Base-by-base conservation (phyloP, 2,888 invertebrate genomes). In the Nycteola revayana region DNA sequence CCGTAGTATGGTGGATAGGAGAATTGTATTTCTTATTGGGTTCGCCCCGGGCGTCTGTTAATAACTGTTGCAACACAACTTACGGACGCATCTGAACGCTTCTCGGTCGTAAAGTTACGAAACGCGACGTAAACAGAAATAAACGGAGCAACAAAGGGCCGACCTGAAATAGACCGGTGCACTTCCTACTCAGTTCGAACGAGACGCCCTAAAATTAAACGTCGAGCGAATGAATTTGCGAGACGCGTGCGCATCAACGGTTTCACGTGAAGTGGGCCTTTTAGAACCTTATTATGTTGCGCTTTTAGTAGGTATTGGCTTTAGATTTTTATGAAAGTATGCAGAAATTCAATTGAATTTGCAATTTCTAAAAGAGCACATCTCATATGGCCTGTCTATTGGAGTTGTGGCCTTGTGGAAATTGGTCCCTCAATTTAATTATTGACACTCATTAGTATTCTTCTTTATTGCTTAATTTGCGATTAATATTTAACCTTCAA, bases 81-180 rank as follows among this genome's bases (percentile, higher is more conserved):
- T 52, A 66, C 74, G 63, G 56, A 69, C 79, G 80, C 83, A 77
- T 77, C 76, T 62, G 64, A 66, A 55, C 56, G 66, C 62, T 77
- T 81, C 60, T 54, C 60, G 65, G 62, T 77, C 82, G 82, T 82
- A 82, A 83, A 84, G 66, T 84, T 84, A 83, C 85, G 86, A 84
- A 87, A 86, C 80, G 60, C 69, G 75, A 77, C 76, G 75, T 78
- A 79, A 79, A 83, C 81, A 80, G 82, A 86, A 85, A 85, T 82
- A 86, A 75, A 75, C 78, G 48, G 55, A 66, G 73, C 81, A 82
- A 84, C 85, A 86, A 85, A 84, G 83, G 80, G 82, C 76, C 64
- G 51, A 43, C 42, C 70, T 65, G 67, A 85, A 84, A 83, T 82
- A 80, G 84, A 75, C 57, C 78, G 67, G 58, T 54, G 52, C 67